Evolutionary conservation across 2,113 vertebrate species (phyloP), one percentile per base, ranked within the genome.

Genomic region (Lampris megalopsis): DNA sequence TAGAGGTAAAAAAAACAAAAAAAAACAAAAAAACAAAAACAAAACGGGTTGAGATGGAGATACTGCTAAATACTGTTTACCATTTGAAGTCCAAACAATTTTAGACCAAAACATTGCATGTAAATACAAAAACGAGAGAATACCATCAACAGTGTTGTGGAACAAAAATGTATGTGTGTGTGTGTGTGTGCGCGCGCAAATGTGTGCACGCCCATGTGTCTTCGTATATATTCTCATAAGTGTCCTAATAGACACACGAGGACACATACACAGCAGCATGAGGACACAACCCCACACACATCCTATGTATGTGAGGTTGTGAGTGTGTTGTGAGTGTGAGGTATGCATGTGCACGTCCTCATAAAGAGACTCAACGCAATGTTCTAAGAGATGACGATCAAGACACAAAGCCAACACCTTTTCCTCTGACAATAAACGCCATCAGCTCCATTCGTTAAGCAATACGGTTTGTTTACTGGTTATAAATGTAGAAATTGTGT

Each of bases 401-500:
- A 24, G 24, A 24, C 24, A 24, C 24, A 24, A 24, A 24, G 24
- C 24, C 24, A 24, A 24, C 24, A 24, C 24, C 24, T 24, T 24
- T 24, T 24, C 24, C 24, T 24, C 24, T 24, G 24, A 24, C 24
- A 24, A 24, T 24, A 24, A 24, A 24, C 24, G 24, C 24, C 24
- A 24, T 24, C 24, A 24, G 24, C 24, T 24, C 24, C 24, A 24
- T 24, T 24, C 24, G 24, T 24, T 24, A 24, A 24, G 24, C 24
- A 24, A 24, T 1, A 5, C 62, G 58, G 65, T 63, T 59, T 57
- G 5, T 78, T 68, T 54, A 75, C 66, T 62, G 79, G 73, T 76
- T 65, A 63, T 45, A 45, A 5, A 45, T 78, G 79, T 59, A 24
- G 0, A 74, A 68, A 75, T 78, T 77, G 37, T 24, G n/a, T 38